phyloP scores from a whole-genome alignment of 2,888 invertebrate species.

The Melipona beecheii region DNA sequence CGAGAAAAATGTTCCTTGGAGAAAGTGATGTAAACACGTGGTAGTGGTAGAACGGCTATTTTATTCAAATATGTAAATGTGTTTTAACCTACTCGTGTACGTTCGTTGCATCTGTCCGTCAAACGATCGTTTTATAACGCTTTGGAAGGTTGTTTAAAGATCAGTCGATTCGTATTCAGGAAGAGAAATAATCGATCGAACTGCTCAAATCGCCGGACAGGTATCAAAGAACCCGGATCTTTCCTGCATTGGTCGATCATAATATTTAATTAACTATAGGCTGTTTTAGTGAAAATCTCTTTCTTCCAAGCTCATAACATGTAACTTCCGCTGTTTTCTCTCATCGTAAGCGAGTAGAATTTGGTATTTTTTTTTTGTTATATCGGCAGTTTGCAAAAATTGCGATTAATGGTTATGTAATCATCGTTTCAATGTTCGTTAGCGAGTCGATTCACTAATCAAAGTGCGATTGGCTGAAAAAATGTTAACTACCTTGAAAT shows the following conservation, averaged over 20 bases:
- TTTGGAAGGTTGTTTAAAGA: conserved; percentile 4
- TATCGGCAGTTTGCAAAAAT: too few species aligned
- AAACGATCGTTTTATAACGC: conserved; percentile 11
- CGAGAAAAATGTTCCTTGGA: background rate
- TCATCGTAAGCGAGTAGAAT: too few species aligned
- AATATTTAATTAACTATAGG: background rate
- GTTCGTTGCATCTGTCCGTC: background rate
- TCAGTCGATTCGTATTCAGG: conserved; percentile 1
- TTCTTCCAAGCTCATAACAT: background rate
- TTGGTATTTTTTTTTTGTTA: too few species aligned
- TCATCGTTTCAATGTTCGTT: too few species aligned
- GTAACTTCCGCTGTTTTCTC: too few species aligned
- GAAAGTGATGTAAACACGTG: background rate
- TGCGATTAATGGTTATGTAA: too few species aligned
- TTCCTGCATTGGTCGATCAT: background rate
- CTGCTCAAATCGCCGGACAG: background rate
- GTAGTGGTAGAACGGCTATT: background rate
- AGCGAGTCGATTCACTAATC: too few species aligned
- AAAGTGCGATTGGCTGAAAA: too few species aligned
- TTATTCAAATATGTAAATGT: background rate
- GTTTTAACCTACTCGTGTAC: too few species aligned
- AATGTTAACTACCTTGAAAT: too few species aligned
- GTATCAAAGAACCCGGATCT: conserved; percentile 4
- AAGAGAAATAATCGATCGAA: background rate
- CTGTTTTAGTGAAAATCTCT: background rate